A percentile compares a stretch with the other conserved stretches of the same genome.
These are phyloP conservation scores for Sussaba pulchella DNA, from an alignment of 2,888 invertebrate genomes.

Conservation along the genomic window DNA sequence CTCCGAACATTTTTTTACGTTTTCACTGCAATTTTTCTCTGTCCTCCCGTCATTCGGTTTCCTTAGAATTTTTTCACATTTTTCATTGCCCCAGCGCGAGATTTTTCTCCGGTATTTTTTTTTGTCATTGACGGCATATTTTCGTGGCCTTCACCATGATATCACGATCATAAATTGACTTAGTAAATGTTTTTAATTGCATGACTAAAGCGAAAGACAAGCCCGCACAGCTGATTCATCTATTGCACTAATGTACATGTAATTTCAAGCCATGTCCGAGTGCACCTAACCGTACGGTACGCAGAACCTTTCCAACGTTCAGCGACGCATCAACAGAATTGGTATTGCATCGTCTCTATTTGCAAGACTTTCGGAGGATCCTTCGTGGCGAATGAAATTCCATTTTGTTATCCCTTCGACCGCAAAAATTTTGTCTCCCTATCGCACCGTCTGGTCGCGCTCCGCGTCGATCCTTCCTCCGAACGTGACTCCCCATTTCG, in stretches of 20 bases:
- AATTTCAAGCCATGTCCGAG: no score
- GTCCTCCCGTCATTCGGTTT: conserved; percentile 12
- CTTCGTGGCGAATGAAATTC: conserved; percentile 81
- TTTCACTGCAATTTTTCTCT: conserved; percentile 8
- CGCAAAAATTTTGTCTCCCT: conserved; percentile 80
- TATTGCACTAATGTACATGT: no score
- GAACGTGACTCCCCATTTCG: conserved; percentile 41
- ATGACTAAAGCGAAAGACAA: no score
- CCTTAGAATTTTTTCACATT: conserved; percentile 5
- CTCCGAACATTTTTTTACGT: conserved; percentile 47
- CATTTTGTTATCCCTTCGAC: conserved; percentile 83
- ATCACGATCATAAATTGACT: no score
- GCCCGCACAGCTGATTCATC: no score
- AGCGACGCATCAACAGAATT: no score
- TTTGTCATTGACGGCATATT: background rate
- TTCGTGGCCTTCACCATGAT: no score
- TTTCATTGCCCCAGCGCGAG: background rate
- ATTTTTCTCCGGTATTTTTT: background rate
- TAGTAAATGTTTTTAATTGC: no score
- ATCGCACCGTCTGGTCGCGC: conserved; percentile 63
- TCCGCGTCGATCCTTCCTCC: conserved; percentile 55
- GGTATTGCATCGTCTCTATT: no score
- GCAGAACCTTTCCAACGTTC: no score
- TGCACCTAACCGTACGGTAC: no score
- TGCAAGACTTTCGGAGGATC: conserved; percentile 72